Conservation (phyloP, 2,888 invertebrate genomes). For the Eupithecia vulgata region DNA sequence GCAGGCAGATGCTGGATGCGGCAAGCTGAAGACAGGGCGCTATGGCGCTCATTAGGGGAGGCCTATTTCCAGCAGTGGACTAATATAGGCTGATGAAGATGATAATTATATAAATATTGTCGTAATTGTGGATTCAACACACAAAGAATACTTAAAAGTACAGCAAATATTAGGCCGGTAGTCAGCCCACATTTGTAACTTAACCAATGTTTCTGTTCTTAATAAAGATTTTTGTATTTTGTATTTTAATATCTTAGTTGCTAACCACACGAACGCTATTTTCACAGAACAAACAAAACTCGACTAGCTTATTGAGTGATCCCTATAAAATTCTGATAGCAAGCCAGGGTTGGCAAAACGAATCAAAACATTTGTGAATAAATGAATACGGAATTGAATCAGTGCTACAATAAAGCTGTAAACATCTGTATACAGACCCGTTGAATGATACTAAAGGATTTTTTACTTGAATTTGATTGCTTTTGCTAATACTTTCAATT, state of each 20-base stretch:
- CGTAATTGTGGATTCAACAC: background rate
- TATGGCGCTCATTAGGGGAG: too few species aligned
- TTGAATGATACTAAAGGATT: background rate
- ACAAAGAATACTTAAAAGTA: background rate
- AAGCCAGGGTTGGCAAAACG: constrained; percentile 37
- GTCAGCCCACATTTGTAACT: too few species aligned
- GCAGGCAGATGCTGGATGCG: too few species aligned
- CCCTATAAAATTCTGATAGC: constrained; percentile 33
- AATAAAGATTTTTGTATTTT: too few species aligned
- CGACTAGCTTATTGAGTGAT: constrained; percentile 37
- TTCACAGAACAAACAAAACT: constrained; percentile 35
- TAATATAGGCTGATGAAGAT: too few species aligned
- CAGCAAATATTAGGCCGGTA: too few species aligned
- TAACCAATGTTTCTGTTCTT: too few species aligned
- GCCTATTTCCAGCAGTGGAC: too few species aligned
- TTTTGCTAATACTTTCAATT: constrained; percentile 1
- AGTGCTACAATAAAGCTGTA: constrained; percentile 25
- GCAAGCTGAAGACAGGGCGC: too few species aligned
- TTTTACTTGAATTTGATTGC: background rate
- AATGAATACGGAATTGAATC: constrained; percentile 37
- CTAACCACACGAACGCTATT: constrained; percentile 22
- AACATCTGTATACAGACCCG: constrained; percentile 19
- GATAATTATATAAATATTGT: background rate
- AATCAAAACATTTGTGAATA: constrained; percentile 37
- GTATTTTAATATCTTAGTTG: constrained; percentile 15